These are phyloP conservation scores for Chouioia cunea DNA, from an alignment of 2,888 invertebrate genomes.

Conservation along the genomic window DNA sequence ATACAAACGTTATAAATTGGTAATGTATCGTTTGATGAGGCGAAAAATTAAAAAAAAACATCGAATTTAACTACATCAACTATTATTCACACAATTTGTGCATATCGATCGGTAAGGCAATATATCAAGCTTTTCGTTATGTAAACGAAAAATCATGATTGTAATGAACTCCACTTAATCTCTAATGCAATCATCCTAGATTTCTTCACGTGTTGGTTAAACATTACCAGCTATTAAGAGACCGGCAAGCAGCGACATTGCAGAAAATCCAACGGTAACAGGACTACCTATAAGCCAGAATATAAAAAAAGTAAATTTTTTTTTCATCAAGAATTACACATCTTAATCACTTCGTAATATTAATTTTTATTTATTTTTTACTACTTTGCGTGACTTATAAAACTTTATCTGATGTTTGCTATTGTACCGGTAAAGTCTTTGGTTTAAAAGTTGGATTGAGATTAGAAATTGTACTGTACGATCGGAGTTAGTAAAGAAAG, in stretches of 20 bases:
- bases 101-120: too few relatives aligned
- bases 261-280: conserved; percentile 33
- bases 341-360: background rate
- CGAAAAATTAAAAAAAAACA: too few relatives aligned
- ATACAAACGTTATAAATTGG: conserved; percentile 47
- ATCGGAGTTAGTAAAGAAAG: too few relatives aligned
- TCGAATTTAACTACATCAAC: too few relatives aligned
- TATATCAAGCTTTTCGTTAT: too few relatives aligned
- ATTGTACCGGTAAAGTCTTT: too few relatives aligned
- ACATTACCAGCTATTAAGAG: conserved; percentile 37
- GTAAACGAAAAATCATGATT: too few relatives aligned
- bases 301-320: conserved; percentile 1
- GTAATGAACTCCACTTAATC: too few relatives aligned
- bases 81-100: too few relatives aligned
- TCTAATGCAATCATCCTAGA: too few relatives aligned
- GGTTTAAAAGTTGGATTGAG: too few relatives aligned
- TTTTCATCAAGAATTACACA: background rate
- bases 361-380: conserved; percentile 2
- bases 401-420: background rate
- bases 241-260: conserved; percentile 37
- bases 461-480: too few relatives aligned
- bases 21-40: conserved; percentile 15
- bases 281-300: conserved; percentile 36
- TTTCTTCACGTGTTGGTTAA: conserved; percentile 22
- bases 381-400: conserved; percentile 20